Percentiles rank a stretch among this genome's conserved stretches.
These are phyloP conservation scores for Polyergus mexicanus DNA, from an alignment of 1,140 invertebrate genomes.

Conservation along the genomic window DNA sequence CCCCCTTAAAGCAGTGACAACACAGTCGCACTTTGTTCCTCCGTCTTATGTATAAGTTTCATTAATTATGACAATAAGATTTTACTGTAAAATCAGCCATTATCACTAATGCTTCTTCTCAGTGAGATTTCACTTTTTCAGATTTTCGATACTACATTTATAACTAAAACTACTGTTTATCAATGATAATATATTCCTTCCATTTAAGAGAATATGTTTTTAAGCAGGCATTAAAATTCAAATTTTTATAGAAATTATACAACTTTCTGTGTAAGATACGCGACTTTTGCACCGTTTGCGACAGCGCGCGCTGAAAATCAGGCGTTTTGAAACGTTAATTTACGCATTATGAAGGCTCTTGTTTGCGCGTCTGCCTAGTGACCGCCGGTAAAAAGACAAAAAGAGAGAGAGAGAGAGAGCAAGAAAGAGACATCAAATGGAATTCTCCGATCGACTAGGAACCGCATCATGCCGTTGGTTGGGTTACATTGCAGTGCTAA, in stretches of 20 bases:
- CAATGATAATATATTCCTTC: too few species aligned
- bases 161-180: too few species aligned
- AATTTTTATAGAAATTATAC: not conserved
- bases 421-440: constrained; percentile 64
- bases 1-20: too few species aligned
- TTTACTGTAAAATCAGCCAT: not conserved
- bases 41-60: too few species aligned
- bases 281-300: not conserved
- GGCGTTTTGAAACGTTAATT: constrained; percentile 82
- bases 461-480: constrained; percentile 55
- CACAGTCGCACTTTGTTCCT: too few species aligned
- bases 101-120: too few species aligned
- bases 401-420: not conserved
- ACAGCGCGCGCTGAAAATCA: constrained; percentile 61
- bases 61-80: too few species aligned
- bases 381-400: not conserved
- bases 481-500: constrained; percentile 80
- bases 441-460: constrained; percentile 59
- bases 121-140: too few species aligned
- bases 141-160: too few species aligned
- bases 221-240: not conserved
- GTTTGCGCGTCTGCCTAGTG: constrained; percentile 51
- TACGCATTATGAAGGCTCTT: constrained; percentile 77
- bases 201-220: not conserved
- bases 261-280: not conserved